Percentiles rank a stretch among this genome's conserved stretches.
phyloP scores from a whole-genome alignment of 2,113 vertebrate genomes.

The Pholis gunnellus region DNA sequence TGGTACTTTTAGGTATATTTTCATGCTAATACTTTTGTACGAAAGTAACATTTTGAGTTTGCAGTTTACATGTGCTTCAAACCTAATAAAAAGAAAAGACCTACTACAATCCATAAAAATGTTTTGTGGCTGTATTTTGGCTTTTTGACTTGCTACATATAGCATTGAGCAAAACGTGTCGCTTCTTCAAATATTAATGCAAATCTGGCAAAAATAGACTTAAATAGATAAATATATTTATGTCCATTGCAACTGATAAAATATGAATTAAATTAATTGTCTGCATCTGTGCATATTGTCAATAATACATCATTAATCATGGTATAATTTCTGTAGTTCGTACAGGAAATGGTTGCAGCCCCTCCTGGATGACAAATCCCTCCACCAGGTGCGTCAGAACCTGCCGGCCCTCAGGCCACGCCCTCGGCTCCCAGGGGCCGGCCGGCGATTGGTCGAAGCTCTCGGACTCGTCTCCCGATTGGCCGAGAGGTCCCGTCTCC shows the following conservation, averaged over 20 bases:
- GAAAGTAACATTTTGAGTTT: not conserved
- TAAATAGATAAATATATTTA: not conserved
- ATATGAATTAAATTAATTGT: not conserved
- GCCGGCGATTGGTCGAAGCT: slow-evolving; percentile 37
- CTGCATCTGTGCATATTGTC: not conserved
- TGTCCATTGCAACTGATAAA: not conserved
- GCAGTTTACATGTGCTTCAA: not conserved
- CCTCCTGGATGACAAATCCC: slow-evolving; percentile 98
- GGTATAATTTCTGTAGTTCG: slow-evolving; percentile 44
- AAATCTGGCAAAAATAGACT: not conserved
- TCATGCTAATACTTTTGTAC: not conserved
- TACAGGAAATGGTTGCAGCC: slow-evolving; percentile 96
- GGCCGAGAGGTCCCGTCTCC: slow-evolving; percentile 29
- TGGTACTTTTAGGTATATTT: not conserved
- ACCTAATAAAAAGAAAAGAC: not conserved
- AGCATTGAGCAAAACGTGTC: not conserved
- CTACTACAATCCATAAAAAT: not conserved
- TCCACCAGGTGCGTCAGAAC: slow-evolving; percentile 97
- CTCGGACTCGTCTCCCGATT: slow-evolving; percentile 55
- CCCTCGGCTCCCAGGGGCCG: slow-evolving; percentile 62
- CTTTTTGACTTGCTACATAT: too few species aligned
- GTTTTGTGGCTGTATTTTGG: too few species aligned
- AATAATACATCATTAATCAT: not conserved
- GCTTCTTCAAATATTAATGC: not conserved
- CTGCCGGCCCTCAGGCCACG: slow-evolving; percentile 76